Percentiles rank a stretch among this genome's conserved stretches.
Conservation (phyloP, 2,113 vertebrate species). For the Crotalus viridis region DNA sequence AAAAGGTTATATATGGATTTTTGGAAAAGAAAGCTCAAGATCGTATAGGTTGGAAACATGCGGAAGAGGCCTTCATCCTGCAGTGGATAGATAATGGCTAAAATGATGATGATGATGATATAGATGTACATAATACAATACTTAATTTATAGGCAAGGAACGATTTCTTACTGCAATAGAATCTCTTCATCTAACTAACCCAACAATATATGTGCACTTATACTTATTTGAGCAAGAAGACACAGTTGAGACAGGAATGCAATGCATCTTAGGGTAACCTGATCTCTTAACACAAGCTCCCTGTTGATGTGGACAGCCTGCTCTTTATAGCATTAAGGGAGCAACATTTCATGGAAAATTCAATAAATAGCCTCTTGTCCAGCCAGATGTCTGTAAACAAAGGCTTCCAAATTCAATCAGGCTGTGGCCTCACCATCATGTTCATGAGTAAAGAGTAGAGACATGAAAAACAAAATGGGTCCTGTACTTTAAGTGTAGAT, state of each 20-base stretch:
- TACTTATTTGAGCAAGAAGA: conserved; percentile 22
- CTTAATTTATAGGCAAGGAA: neutral
- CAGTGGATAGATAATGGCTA: too few species aligned
- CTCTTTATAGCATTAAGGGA: conserved; percentile 86
- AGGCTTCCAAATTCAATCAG: conserved; percentile 86
- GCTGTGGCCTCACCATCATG: conserved; percentile 78
- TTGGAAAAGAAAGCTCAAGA: too few species aligned
- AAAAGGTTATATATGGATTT: neutral
- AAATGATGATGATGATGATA: too few species aligned
- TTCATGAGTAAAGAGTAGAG: conserved; percentile 79
- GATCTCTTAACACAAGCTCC: conserved; percentile 74
- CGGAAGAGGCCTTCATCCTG: too few species aligned
- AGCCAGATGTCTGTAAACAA: conserved; percentile 89
- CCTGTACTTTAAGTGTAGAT: conserved; percentile 34
- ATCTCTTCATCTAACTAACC: accelerated
- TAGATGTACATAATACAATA: neutral
- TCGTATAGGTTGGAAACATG: too few species aligned
- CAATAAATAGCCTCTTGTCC: conserved; percentile 83
- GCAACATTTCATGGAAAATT: conserved; percentile 89
- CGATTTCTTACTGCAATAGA: neutral
- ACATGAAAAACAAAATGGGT: conserved; percentile 77
- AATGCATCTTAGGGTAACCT: conserved; percentile 75
- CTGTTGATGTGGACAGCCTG: conserved; percentile 81
- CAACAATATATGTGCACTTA: neutral
- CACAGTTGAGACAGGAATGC: conserved; percentile 48